Conservation (phyloP, 2,888 invertebrate species). For the Nyleta sp. region DNA sequence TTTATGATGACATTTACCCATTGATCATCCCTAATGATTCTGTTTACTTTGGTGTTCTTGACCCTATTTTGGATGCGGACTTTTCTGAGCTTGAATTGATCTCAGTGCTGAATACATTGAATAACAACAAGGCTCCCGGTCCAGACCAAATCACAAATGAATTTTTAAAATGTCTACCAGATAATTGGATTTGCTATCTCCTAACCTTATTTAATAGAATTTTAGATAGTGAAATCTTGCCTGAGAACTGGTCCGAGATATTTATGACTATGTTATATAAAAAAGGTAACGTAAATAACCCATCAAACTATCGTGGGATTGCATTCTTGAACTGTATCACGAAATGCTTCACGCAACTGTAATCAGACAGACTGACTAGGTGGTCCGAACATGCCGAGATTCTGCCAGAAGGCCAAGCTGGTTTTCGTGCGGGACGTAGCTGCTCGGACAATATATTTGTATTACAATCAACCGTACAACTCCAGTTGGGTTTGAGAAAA, state of each 20-base stretch:
- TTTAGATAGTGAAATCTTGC: conserved; percentile 12
- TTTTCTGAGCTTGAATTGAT: not conserved
- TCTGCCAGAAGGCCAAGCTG: not conserved
- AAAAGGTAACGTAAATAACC: conserved; percentile 13
- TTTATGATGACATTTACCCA: not conserved
- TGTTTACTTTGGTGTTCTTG: not conserved
- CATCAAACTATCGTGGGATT: conserved; percentile 24
- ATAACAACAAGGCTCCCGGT: not conserved
- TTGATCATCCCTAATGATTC: not conserved
- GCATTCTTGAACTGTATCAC: conserved; percentile 18
- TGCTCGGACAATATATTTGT: not conserved
- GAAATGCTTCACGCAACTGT: not conserved
- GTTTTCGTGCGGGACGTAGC: not conserved
- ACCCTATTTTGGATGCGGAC: not conserved
- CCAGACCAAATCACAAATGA: conserved; percentile 27
- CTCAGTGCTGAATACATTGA: not conserved
- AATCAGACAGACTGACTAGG: not conserved
- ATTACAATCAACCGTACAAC: not conserved
- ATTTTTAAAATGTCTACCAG: conserved; percentile 22
- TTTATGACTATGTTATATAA: conserved; percentile 25
- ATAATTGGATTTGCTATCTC: conserved; percentile 27
- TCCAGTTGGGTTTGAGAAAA: not conserved
- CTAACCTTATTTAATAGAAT: conserved; percentile 35
- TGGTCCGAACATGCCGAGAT: not conserved
- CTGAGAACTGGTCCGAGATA: conserved; percentile 13